Percentiles rank a stretch among this genome's conserved stretches.
These are phyloP conservation scores for Diplosoma virens DNA, from an alignment of 23 tunicate species.

Conservation along the genomic window DNA sequence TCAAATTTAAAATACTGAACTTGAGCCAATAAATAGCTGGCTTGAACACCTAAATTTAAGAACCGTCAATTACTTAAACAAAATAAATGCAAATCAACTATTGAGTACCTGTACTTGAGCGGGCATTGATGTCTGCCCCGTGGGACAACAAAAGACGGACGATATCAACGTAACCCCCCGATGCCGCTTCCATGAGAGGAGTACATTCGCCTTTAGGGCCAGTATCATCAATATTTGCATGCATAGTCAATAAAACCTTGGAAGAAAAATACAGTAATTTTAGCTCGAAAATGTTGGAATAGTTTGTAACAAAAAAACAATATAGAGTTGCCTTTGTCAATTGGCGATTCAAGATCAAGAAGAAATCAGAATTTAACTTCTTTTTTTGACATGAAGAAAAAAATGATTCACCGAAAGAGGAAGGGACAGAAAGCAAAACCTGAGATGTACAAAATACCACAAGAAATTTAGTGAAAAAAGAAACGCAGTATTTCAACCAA, in stretches of 20 bases:
- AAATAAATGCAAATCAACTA: no score
- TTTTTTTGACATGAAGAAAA: slow-evolving; percentile 15
- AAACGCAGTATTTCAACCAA: no score
- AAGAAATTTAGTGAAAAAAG: no score
- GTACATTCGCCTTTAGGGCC: slow-evolving; percentile 96
- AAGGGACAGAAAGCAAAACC: slow-evolving; percentile 61
- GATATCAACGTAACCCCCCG: slow-evolving; percentile 79
- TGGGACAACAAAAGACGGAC: slow-evolving; percentile 65
- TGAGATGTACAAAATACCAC: background rate
- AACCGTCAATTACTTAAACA: no score
- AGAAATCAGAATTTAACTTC: slow-evolving; percentile 37
- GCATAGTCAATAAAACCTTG: slow-evolving; percentile 74
- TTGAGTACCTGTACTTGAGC: slow-evolving; percentile 65
- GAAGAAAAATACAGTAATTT: background rate
- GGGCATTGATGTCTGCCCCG: slow-evolving; percentile 86
- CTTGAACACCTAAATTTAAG: no score
- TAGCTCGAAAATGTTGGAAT: background rate
- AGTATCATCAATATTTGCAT: slow-evolving; percentile 89
- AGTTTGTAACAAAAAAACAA: background rate
- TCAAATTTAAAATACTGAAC: no score
- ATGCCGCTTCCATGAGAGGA: slow-evolving; percentile 98
- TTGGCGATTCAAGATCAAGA: slow-evolving; percentile 44
- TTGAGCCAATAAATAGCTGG: no score
- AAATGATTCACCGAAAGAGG: slow-evolving; percentile 34
- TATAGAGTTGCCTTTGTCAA: slow-evolving; percentile 63